Evolutionary conservation across 35 echinoderm and acorn worm species (phyloP).

Genomic region (Apostichopus japonicus): DNA sequence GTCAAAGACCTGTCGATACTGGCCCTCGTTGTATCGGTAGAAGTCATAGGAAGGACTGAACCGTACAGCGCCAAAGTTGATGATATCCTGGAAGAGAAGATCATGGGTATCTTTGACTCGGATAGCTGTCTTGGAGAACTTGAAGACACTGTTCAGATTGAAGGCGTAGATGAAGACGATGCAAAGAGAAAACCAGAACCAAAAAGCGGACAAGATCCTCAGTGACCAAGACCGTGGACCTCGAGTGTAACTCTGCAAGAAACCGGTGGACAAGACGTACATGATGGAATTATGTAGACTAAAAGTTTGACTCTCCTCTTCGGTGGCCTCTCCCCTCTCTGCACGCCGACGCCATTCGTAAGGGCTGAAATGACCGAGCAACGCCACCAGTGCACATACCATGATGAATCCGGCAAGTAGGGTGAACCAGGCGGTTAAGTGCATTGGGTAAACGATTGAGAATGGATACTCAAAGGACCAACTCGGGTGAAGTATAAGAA

Average conservation of each 20-base stretch:
- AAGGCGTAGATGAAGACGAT: slow-evolving; percentile 75
- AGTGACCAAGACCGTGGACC: slow-evolving; percentile 68
- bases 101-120: slow-evolving; percentile 52
- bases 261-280: slow-evolving; percentile 45
- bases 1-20: slow-evolving; percentile 51
- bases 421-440: slow-evolving; percentile 69
- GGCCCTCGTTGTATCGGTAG: slow-evolving; percentile 51
- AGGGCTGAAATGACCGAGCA: slow-evolving; percentile 65
- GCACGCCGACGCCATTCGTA: slow-evolving; percentile 67
- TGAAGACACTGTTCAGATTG: slow-evolving; percentile 71
- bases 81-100: slow-evolving; percentile 59
- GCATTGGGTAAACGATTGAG: slow-evolving; percentile 70
- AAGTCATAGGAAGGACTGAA: slow-evolving; percentile 79
- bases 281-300: slow-evolving; percentile 62
- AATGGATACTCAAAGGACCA: slow-evolving; percentile 79
- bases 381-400: slow-evolving; percentile 51
- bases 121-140: slow-evolving; percentile 63
- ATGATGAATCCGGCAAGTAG: slow-evolving; percentile 73
- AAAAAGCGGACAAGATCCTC: slow-evolving; percentile 64
- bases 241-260: slow-evolving; percentile 70
- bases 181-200: slow-evolving; percentile 76
- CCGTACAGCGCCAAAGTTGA: slow-evolving; percentile 74
- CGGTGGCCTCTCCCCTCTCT: slow-evolving; percentile 56
- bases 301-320: slow-evolving; percentile 72
- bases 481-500: slow-evolving; percentile 71